Conservation (phyloP, 2,113 vertebrate genomes). For the Gambusia affinis region DNA sequence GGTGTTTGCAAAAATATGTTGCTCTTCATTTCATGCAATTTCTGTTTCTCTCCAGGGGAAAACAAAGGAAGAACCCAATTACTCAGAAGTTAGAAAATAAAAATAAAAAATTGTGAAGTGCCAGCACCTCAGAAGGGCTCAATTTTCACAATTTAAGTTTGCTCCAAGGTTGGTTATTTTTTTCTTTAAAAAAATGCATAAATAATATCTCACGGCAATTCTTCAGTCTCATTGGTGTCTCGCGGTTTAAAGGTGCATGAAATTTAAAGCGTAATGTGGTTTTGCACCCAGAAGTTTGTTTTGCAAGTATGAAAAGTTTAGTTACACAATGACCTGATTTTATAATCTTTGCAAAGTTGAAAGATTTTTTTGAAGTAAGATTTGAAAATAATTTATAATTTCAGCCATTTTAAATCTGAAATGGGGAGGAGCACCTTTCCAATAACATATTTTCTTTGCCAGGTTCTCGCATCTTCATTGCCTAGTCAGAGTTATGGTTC, state of each 20-base stretch:
- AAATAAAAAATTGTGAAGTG: not conserved
- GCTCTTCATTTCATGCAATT: constrained; percentile 51
- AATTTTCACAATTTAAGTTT: not conserved
- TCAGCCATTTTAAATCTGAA: not conserved
- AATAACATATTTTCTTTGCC: not conserved
- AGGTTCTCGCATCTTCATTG: not conserved
- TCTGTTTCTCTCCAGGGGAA: constrained; percentile 38
- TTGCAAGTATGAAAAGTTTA: not conserved
- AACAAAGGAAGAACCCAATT: constrained; percentile 14
- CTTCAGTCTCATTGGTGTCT: not conserved
- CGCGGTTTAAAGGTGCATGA: not conserved
- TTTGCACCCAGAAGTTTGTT: not conserved
- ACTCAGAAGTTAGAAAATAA: constrained; percentile 23
- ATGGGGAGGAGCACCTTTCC: not conserved
- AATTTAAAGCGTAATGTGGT: not conserved
- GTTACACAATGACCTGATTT: no score
- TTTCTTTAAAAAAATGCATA: not conserved
- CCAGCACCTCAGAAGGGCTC: not conserved
- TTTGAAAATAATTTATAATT: not conserved
- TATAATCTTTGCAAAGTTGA: not conserved
- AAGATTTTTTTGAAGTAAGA: not conserved
- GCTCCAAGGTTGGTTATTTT: not conserved
- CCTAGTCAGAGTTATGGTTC: not conserved
- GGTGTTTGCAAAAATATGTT: constrained; percentile 25
- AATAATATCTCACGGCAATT: not conserved